phyloP scores from a whole-genome alignment of 1,140 invertebrate species.

The Rhopalosiphum maidis region DNA sequence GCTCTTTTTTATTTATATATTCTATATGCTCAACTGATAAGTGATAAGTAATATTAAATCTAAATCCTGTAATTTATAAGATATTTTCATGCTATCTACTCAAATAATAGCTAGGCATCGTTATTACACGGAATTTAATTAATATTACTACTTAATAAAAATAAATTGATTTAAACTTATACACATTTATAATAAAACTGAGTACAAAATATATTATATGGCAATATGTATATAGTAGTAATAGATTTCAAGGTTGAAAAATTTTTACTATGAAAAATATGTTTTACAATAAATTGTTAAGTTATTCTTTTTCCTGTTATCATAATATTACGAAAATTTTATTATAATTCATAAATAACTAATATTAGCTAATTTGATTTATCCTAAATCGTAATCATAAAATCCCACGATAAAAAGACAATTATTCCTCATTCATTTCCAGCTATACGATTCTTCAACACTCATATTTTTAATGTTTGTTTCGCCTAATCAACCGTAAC shows the following conservation, averaged over 20 bases:
- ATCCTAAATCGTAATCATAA: constrained; percentile 10
- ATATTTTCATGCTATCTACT: no score
- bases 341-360: background rate
- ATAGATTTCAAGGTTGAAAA: background rate
- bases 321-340: background rate
- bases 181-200: background rate
- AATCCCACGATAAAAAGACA: background rate
- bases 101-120: no score
- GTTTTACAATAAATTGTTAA: background rate
- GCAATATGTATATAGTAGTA: background rate
- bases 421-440: background rate
- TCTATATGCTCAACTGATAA: background rate
- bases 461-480: background rate
- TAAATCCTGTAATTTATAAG: no score
- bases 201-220: background rate
- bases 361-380: background rate
- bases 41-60: no score
- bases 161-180: background rate
- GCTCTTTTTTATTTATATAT: background rate
- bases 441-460: background rate
- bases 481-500: background rate
- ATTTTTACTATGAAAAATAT: background rate
- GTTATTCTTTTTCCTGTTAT: background rate
- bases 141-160: background rate
- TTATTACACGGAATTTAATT: no score